These are phyloP conservation scores for Xylophagus ater DNA, from an alignment of 2,888 invertebrate species.

Conservation along the genomic window DNA sequence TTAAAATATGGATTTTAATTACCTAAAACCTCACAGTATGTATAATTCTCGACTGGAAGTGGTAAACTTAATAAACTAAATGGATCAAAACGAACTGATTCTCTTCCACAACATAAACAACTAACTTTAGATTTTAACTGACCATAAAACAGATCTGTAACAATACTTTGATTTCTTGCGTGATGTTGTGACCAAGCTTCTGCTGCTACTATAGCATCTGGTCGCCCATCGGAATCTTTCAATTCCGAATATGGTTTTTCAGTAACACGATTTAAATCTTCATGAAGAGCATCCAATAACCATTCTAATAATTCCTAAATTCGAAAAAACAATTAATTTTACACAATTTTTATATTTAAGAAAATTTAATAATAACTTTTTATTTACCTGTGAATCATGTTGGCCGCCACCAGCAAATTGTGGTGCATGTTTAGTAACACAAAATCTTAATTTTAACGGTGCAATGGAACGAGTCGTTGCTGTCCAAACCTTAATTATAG, in stretches of 20 bases:
- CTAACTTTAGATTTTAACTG: constrained; percentile 78
- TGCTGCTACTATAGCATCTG: constrained; percentile 58
- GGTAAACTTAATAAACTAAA: constrained; percentile 85
- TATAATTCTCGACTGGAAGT: constrained; percentile 78
- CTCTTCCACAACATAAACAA: constrained; percentile 70
- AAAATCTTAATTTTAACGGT: constrained; percentile 73
- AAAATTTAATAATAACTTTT: neutral
- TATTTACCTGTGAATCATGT: constrained; percentile 67
- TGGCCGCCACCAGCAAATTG: constrained; percentile 81
- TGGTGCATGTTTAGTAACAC: constrained; percentile 77
- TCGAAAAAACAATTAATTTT: neutral
- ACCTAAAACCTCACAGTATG: constrained; percentile 67
- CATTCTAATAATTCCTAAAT: constrained; percentile 71
- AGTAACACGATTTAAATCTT: constrained; percentile 76
- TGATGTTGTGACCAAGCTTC: constrained; percentile 79
- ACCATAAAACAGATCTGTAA: constrained; percentile 85
- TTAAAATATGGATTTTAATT: constrained; percentile 19
- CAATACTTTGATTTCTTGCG: constrained; percentile 71
- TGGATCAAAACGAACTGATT: constrained; percentile 82
- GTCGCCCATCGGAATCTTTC: constrained; percentile 64
- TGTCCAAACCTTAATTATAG: constrained; percentile 56
- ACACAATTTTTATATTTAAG: neutral
- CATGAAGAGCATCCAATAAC: constrained; percentile 82
- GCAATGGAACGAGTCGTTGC: constrained; percentile 73
- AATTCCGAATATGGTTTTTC: constrained; percentile 59